A percentile compares a stretch with the other conserved stretches of the same genome.
Evolutionary conservation across 2,888 invertebrate genomes (phyloP).

Genomic region (Tubulanus polymorphus): DNA sequence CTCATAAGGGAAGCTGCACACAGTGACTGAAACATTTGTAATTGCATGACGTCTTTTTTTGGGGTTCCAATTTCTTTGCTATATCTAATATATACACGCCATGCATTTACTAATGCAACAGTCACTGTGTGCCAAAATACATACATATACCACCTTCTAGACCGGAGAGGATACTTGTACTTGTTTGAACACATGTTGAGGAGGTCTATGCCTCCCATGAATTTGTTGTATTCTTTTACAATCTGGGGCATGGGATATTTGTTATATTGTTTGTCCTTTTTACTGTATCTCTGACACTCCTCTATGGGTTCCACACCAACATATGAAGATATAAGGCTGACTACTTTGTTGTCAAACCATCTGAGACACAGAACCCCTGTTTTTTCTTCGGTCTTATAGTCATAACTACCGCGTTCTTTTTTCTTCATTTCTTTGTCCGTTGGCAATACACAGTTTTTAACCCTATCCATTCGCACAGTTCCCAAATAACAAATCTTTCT

Average conservation of each 20-base stretch:
- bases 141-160: too few relatives aligned
- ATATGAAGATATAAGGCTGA: slow-evolving; percentile 18
- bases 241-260: neutral
- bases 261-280: slow-evolving; percentile 5
- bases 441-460: slow-evolving; percentile 15
- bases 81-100: too few relatives aligned
- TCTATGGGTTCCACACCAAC: slow-evolving; percentile 17
- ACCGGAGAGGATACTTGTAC: too few relatives aligned
- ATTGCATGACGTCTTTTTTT: too few relatives aligned
- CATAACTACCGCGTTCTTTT: slow-evolving; percentile 17
- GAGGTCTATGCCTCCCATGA: slow-evolving; percentile 13
- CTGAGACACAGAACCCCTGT: slow-evolving; percentile 16
- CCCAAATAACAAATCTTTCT: slow-evolving; percentile 11
- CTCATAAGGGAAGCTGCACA: too few relatives aligned
- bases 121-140: too few relatives aligned
- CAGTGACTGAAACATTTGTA: too few relatives aligned
- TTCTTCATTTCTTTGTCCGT: slow-evolving; percentile 20
- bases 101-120: too few relatives aligned
- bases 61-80: too few relatives aligned
- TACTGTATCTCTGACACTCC: slow-evolving; percentile 11
- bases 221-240: slow-evolving; percentile 10
- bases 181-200: slow-evolving; percentile 5
- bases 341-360: slow-evolving; percentile 24
- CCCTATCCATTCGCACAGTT: slow-evolving; percentile 14
- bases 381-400: slow-evolving; percentile 14